phyloP scores from a whole-genome alignment of 2,113 vertebrate species.

The Pollachius pollachius region DNA sequence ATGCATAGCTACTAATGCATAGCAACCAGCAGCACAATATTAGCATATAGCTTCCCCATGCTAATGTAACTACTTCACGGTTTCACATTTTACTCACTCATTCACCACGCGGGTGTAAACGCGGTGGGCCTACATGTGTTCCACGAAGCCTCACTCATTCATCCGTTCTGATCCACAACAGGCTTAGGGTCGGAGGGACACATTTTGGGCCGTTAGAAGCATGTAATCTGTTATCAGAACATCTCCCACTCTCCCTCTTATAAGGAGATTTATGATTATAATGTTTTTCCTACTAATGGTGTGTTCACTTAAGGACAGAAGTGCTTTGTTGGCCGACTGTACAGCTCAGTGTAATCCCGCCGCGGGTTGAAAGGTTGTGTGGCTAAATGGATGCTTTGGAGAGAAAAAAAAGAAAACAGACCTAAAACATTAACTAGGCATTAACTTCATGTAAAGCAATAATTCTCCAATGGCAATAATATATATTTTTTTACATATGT shows the following conservation, averaged over 20 bases:
- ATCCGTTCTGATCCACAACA: constrained; percentile 30
- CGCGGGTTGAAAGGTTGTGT: constrained; percentile 17
- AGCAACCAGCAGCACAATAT: too few species aligned
- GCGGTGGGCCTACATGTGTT: not conserved
- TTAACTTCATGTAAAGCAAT: constrained; percentile 45
- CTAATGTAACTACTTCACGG: too few species aligned
- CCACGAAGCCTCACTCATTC: constrained; percentile 12
- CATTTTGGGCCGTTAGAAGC: constrained; percentile 52
- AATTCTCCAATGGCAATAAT: constrained; percentile 38
- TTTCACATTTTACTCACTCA: too few species aligned
- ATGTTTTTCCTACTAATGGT: constrained; percentile 46
- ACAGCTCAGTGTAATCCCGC: constrained; percentile 51
- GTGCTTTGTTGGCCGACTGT: constrained; percentile 61
- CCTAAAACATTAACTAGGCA: constrained; percentile 45
- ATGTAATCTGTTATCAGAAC: constrained; percentile 61
- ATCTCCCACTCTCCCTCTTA: constrained; percentile 49
- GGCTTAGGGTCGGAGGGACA: constrained; percentile 49
- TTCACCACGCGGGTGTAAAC: not conserved
- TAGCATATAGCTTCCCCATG: too few species aligned
- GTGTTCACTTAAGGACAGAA: constrained; percentile 38
- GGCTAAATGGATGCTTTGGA: constrained; percentile 45
- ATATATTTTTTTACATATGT: constrained; percentile 52
- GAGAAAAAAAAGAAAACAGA: constrained; percentile 11
- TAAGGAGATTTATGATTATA: constrained; percentile 56
- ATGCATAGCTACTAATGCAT: too few species aligned